These are phyloP conservation scores for Microctonus brassicae DNA, from an alignment of 2,888 invertebrate genomes.

Conservation along the genomic window DNA sequence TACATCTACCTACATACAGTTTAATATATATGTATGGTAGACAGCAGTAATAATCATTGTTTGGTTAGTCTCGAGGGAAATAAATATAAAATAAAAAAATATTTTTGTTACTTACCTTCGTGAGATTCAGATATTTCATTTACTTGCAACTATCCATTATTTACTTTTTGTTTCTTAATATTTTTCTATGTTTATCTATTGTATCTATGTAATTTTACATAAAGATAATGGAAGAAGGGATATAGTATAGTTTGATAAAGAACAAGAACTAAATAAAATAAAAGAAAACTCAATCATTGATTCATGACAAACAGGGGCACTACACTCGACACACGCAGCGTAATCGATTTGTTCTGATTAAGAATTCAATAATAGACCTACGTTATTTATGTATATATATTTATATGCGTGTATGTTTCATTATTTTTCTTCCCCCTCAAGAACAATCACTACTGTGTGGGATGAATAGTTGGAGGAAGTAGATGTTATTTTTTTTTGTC, in stretches of 20 bases:
- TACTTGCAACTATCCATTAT: background rate
- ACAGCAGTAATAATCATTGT: background rate
- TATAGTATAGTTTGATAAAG: background rate
- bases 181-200: background rate
- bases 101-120: background rate
- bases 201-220: background rate
- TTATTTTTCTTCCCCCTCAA: background rate
- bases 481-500: too few relatives aligned
- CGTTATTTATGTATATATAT: background rate
- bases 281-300: conserved; percentile 7
- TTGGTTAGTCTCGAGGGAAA: conserved; percentile 3
- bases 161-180: background rate
- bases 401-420: background rate
- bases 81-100: background rate
- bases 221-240: background rate
- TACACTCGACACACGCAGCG: conserved; percentile 19
- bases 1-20: too few relatives aligned
- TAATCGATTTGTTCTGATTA: conserved; percentile 10
- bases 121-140: background rate
- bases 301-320: conserved; percentile 17
- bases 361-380: background rate
- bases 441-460: too few relatives aligned
- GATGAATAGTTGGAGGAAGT: too few relatives aligned
- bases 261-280: background rate
- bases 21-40: background rate